phyloP scores from a whole-genome alignment of 2,113 vertebrate species.

The Carlito syrichta region DNA sequence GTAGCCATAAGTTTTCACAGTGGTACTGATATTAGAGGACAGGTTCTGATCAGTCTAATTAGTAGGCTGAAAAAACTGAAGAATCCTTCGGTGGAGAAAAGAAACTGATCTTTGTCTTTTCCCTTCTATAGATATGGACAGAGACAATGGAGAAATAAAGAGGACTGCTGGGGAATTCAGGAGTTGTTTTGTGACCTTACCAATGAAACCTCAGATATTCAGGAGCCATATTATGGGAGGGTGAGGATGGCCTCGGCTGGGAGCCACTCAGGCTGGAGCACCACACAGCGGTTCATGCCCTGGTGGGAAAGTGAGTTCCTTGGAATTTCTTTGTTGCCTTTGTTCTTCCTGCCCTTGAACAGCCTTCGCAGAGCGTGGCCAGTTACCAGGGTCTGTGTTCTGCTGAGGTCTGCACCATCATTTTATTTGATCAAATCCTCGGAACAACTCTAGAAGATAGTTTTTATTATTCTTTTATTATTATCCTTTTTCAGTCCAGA shows the following conservation, averaged over 20 bases:
- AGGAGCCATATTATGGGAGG: constrained; percentile 78
- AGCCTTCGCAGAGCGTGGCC: fast-evolving
- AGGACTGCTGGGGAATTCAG: constrained; percentile 75
- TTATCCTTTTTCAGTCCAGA: not conserved
- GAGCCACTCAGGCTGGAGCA: constrained; percentile 70
- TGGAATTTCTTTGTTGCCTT: not conserved
- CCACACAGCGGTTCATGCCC: constrained; percentile 78
- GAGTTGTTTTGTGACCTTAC: constrained; percentile 80
- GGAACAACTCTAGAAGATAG: not conserved
- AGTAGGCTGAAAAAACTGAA: not conserved
- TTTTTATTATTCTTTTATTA: not conserved
- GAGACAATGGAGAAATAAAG: constrained; percentile 78
- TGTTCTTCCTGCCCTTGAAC: not conserved
- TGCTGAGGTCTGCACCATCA: too few relatives aligned
- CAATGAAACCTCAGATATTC: constrained; percentile 72
- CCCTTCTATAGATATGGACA: constrained; percentile 78
- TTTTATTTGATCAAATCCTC: not conserved
- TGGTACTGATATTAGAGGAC: not conserved
- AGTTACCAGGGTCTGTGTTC: not conserved
- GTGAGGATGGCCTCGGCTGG: constrained; percentile 61
- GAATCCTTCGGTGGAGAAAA: fast-evolving
- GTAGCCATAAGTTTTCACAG: not conserved
- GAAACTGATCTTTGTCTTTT: not conserved
- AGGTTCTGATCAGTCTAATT: fast-evolving
- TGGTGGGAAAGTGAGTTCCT: constrained; percentile 81